Base-by-base conservation (phyloP, 2,113 vertebrate species). In the Ursus arctos region DNA sequence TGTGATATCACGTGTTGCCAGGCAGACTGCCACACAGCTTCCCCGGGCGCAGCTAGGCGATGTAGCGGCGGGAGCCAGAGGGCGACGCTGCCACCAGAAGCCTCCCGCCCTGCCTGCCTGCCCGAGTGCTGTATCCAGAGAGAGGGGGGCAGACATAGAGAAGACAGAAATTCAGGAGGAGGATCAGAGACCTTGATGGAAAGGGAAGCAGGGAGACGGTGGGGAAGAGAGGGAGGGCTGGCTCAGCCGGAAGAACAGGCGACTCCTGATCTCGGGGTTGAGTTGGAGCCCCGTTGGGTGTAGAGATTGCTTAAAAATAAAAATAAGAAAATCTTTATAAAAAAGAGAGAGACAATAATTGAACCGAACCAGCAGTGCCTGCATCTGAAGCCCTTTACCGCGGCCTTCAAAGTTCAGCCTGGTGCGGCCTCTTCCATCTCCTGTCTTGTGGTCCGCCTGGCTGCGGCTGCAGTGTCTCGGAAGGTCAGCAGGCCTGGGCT, bases 1-100 rank as follows among this genome's bases (percentile, higher is more conserved):
- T 0, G n/a, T 94, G 84, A 92, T 49, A 91, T 92, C 93, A 92
- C 49, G 0, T 6, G 81, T 97, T 88, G 71, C 85, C 67, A 18
- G 57, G 96, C 94, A 86, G 89, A 93, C 74, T 51, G 43, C 33
- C 31, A 11, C 47, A 22, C 55, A 1, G 28, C 49, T 55, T 59
- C 36, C 0, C 5, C 7, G 19, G 3, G 21, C 55, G 43, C 24
- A 0, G 51, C 28, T 0, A 12, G 24, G 33, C 1, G 2, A 18
- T 10, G 18, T 6, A 21, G 31, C 4, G 5, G 15, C 7, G 0
- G 0, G 9, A 26, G 43, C 84, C 22, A 2, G 7, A n/a, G 26
- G 33, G 18, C 10, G 2, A 4, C 36, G 33, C 74, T 51, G 74
- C 31, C 28, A 7, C 47, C 6, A 2, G 51, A 19, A 57, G 33